These are phyloP conservation scores for Siderastrea siderea DNA, from an alignment of 92 coral and sea anemone species.

Conservation along the genomic window DNA sequence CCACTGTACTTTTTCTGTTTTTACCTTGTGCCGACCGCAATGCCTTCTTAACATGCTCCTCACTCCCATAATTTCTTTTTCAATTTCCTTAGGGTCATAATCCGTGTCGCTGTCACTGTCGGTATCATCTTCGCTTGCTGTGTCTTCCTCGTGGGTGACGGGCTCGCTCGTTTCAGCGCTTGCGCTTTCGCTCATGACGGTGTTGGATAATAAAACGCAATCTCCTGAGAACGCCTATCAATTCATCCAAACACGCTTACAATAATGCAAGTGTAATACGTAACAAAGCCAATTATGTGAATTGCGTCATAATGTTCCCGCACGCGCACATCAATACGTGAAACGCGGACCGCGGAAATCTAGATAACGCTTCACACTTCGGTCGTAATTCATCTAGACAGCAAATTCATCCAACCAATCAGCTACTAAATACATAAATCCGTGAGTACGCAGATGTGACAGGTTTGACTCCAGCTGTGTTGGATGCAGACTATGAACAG, in stretches of 20 bases:
- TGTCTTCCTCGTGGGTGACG: neutral
- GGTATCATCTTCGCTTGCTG: constrained; percentile 51
- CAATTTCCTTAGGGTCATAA: constrained; percentile 86
- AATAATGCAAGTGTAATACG: neutral
- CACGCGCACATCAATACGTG: neutral
- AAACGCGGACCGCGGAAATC: neutral
- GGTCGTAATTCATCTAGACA: no score
- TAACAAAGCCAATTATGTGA: constrained; percentile 1
- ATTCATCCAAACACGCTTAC: no score
- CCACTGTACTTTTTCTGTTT: neutral
- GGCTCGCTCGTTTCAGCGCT: constrained; percentile 4
- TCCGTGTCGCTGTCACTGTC: constrained; percentile 74
- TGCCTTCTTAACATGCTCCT: constrained; percentile 84
- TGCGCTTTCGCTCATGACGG: constrained; percentile 3
- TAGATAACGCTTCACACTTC: no score
- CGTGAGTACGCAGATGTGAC: no score
- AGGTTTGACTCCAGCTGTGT: no score
- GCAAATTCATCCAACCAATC: no score
- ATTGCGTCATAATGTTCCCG: neutral
- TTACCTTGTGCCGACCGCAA: constrained; percentile 92
- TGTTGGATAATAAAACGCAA: neutral
- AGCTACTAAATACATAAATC: no score
- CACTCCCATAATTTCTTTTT: constrained; percentile 84
- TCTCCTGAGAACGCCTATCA: neutral
- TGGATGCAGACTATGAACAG: no score